Base-by-base conservation (phyloP, 2,113 vertebrate species). In the Archilochus colubris region DNA sequence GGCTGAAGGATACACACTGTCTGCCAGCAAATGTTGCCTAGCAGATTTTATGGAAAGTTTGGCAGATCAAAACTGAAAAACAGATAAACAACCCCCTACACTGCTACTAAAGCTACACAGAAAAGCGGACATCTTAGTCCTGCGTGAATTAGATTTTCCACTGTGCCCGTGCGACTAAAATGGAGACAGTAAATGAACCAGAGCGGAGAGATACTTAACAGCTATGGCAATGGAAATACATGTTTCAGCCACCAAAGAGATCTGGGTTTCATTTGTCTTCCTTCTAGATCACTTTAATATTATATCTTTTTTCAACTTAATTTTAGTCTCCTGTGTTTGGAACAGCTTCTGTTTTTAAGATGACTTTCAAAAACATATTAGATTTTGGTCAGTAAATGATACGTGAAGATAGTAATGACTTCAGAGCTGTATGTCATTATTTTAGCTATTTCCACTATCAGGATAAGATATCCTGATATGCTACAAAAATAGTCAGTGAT, bases 401-500 rank as follows among this genome's bases (percentile, higher is more conserved):
- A 72, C 24, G 50, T 20, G 18, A 87, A 76, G 40, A 57, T 31
- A 68, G 27, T 40, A 89, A 79, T 64, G 21, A 88, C 61, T 89
- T 72, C 46, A 64, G 57, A 82, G 57, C 81, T 46, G 3, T 21
- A n/a, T 40, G 50, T 57, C 78, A 87, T 54, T 72, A 85, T 96
- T 96, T 82, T 61, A 96, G 82, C 67, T 68, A 30, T 82, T 82
- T 61, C 74, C 62, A 50, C 69, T 61, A 50, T 30, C 53, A 76
- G n/a, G 38, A 89, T 86, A 57, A 3, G 0, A 91, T 61, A 48
- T 10, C 74, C 5, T 93, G 89, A 87, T 38, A 44, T 40, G 54
- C n/a, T 75, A 87, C 54, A 91, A 82, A 96, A 93, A 93, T 87
- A 96, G 78, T 28, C 54, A 31, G 64, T 50, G 82, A 87, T 69